Percentiles rank a stretch among this genome's conserved stretches.
Conservation (phyloP, 2,888 invertebrate species). For the Atethmia centrago region DNA sequence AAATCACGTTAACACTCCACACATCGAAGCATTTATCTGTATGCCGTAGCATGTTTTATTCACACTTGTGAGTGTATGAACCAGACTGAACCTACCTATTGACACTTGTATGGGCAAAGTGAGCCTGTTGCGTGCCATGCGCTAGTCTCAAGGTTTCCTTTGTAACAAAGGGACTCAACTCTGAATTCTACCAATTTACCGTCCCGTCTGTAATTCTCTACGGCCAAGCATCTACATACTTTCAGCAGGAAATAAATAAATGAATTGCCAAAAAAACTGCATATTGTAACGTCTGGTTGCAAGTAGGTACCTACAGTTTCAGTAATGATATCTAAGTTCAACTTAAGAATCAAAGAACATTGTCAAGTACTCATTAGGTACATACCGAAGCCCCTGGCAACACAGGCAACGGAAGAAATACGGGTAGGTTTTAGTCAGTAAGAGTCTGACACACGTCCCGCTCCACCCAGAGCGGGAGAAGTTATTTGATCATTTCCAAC, state of each 20-base stretch:
- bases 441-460: no score
- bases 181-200: constrained; percentile 19
- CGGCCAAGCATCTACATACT: not conserved
- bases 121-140: not conserved
- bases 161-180: constrained; percentile 11
- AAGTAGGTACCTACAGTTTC: no score
- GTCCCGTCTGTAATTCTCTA: not conserved
- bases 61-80: no score
- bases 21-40: not conserved
- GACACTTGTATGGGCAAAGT: not conserved
- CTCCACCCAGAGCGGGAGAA: no score
- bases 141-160: constrained; percentile 4
- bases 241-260: not conserved
- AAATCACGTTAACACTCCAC: no score
- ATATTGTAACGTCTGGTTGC: no score
- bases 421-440: no score
- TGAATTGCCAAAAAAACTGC: not conserved
- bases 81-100: not conserved
- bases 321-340: not conserved
- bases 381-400: no score
- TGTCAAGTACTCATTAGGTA: no score
- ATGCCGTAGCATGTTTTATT: not conserved
- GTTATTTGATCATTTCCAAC: no score
- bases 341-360: not conserved
- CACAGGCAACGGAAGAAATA: no score